phyloP scores from a whole-genome alignment of 2,797 vertebrate genomes.

The Prionace glauca region DNA sequence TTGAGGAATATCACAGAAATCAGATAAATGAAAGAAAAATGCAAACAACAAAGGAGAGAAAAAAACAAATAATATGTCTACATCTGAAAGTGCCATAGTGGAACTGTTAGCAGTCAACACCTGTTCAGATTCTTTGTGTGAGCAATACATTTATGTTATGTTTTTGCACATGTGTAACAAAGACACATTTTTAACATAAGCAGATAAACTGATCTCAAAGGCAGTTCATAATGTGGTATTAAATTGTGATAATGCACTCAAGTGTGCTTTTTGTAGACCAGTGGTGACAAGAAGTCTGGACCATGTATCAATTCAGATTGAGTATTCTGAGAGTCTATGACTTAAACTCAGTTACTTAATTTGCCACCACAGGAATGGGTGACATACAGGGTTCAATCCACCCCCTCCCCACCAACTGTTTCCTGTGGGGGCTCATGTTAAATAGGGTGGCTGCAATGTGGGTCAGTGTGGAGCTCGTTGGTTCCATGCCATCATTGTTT shows the following conservation, averaged over 20 bases:
- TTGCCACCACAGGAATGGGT: conserved; percentile 27
- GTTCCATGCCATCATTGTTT: no score
- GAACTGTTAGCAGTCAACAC: neutral
- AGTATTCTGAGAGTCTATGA: neutral
- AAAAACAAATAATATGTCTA: neutral
- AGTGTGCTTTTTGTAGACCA: neutral
- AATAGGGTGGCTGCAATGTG: no score
- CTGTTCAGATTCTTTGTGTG: neutral
- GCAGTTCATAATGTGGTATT: neutral
- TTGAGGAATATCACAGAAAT: neutral
- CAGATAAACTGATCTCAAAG: conserved; percentile 20
- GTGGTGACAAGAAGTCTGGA: neutral
- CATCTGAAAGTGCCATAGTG: neutral
- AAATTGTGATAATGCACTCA: neutral
- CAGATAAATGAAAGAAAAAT: conserved; percentile 32
- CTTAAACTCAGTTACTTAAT: conserved; percentile 46
- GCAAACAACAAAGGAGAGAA: neutral
- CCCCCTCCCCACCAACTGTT: no score
- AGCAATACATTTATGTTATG: neutral
- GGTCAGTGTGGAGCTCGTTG: no score
- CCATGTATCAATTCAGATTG: neutral
- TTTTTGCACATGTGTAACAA: neutral
- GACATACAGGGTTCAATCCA: conserved; percentile 37
- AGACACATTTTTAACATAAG: neutral
- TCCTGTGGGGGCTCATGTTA: no score